Evolutionary conservation across 2,888 invertebrate genomes (phyloP).

Genomic region (Salpingus planirostris): DNA sequence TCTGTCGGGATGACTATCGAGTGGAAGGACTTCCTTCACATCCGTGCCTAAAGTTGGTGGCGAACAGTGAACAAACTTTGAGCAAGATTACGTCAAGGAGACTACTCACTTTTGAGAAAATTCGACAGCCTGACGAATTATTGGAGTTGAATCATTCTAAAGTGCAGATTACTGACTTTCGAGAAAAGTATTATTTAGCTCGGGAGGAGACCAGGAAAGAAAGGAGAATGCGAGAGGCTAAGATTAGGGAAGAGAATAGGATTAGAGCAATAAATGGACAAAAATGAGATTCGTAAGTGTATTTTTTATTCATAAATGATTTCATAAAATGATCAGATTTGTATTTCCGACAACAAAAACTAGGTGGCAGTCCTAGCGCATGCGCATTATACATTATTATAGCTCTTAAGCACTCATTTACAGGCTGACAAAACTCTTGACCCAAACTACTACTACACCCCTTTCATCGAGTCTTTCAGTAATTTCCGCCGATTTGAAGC

Average conservation of each 20-base stretch:
- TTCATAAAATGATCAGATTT: too few species aligned
- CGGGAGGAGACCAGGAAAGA: slow-evolving; percentile 59
- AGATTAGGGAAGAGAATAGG: slow-evolving; percentile 30
- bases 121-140: slow-evolving; percentile 41
- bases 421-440: too few species aligned
- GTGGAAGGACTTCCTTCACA: slow-evolving; percentile 70
- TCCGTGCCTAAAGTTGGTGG: slow-evolving; percentile 64
- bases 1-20: slow-evolving; percentile 68
- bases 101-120: slow-evolving; percentile 79
- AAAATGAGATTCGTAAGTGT: too few species aligned
- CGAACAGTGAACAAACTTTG: slow-evolving; percentile 84
- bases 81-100: slow-evolving; percentile 72
- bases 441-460: too few species aligned
- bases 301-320: too few species aligned
- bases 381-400: too few species aligned
- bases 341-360: too few species aligned
- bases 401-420: too few species aligned
- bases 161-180: slow-evolving; percentile 43
- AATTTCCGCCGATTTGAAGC: too few species aligned
- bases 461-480: too few species aligned
- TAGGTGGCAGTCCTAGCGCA: too few species aligned
- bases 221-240: slow-evolving; percentile 42
- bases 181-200: slow-evolving; percentile 63
- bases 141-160: slow-evolving; percentile 33
- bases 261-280: too few species aligned